A percentile compares a stretch with the other conserved stretches of the same genome.
Evolutionary conservation across 2,888 invertebrate genomes (phyloP).

Genomic region (Malthinus flaveolus): DNA sequence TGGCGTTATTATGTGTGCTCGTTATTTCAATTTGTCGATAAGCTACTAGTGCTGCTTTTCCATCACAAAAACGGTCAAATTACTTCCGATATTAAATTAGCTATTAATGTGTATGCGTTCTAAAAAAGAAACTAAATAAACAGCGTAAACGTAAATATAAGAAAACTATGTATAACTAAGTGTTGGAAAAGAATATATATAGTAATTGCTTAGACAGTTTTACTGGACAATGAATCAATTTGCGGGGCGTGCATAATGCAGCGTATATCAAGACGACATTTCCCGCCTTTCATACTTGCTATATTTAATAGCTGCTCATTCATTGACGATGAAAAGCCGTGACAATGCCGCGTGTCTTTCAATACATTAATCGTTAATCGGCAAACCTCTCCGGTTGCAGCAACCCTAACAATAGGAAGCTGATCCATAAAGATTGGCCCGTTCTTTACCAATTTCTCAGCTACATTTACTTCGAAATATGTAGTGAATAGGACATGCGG

Average conservation of each 20-base stretch:
- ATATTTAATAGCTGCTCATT: slow-evolving; percentile 51
- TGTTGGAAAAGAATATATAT: too few relatives aligned
- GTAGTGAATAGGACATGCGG: slow-evolving; percentile 49
- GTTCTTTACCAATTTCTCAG: slow-evolving; percentile 57
- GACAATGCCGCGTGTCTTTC: slow-evolving; percentile 45
- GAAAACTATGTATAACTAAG: slow-evolving; percentile 16
- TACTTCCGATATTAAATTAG: too few relatives aligned
- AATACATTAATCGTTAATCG: slow-evolving; percentile 55
- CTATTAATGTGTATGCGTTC: too few relatives aligned
- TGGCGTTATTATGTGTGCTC: too few relatives aligned
- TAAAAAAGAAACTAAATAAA: too few relatives aligned
- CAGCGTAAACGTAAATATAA: background rate
- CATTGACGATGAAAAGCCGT: slow-evolving; percentile 44
- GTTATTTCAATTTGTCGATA: too few relatives aligned
- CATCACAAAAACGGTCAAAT: too few relatives aligned
- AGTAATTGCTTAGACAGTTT: slow-evolving; percentile 37
- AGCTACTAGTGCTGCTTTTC: too few relatives aligned
- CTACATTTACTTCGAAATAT: slow-evolving; percentile 56
- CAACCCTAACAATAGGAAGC: slow-evolving; percentile 48
- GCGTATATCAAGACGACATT: slow-evolving; percentile 51
- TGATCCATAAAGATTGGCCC: slow-evolving; percentile 55
- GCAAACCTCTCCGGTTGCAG: slow-evolving; percentile 46
- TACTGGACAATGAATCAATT: slow-evolving; percentile 38
- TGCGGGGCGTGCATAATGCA: slow-evolving; percentile 50
- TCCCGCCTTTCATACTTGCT: slow-evolving; percentile 47